phyloP scores from a whole-genome alignment of 2,888 invertebrate genomes.

The Drosophila mercatorum region DNA sequence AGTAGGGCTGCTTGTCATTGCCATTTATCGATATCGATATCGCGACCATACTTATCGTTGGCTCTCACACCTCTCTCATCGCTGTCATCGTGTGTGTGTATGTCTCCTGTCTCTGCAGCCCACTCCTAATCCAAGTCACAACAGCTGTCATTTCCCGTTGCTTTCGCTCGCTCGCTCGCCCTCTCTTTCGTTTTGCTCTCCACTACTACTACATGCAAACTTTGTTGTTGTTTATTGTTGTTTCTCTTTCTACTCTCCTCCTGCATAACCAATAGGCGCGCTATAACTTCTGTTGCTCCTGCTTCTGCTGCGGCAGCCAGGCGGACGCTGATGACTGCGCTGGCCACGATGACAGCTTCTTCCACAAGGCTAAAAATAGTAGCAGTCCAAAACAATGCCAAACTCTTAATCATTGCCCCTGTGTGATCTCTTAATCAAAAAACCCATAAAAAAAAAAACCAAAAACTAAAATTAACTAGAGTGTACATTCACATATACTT shows the following conservation, averaged over 20 bases:
- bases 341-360: conserved; percentile 45
- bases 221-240: conserved; percentile 77
- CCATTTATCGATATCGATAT: conserved; percentile 35
- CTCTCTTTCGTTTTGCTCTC: conserved; percentile 35
- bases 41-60: conserved; percentile 17
- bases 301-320: conserved; percentile 50
- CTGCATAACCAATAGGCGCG: conserved; percentile 74
- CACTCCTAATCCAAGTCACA: conserved; percentile 19
- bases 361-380: conserved; percentile 40
- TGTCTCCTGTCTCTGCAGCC: conserved; percentile 33
- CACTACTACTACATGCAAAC: conserved; percentile 68
- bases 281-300: conserved; percentile 77
- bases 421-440: conserved; percentile 64
- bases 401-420: conserved; percentile 62
- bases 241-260: conserved; percentile 69
- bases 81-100: conserved; percentile 20
- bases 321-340: conserved; percentile 49
- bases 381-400: conserved; percentile 44
- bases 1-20: conserved; percentile 23
- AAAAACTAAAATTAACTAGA: conserved; percentile 12
- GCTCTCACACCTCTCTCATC: conserved; percentile 8
- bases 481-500: conserved; percentile 30
- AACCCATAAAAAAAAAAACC: conserved; percentile 7
- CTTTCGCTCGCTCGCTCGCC: conserved; percentile 12
- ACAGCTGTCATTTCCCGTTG: conserved; percentile 44